Percentiles rank a stretch among this genome's conserved stretches.
Conservation (phyloP, 2,113 vertebrate genomes). For the Motacilla alba region DNA sequence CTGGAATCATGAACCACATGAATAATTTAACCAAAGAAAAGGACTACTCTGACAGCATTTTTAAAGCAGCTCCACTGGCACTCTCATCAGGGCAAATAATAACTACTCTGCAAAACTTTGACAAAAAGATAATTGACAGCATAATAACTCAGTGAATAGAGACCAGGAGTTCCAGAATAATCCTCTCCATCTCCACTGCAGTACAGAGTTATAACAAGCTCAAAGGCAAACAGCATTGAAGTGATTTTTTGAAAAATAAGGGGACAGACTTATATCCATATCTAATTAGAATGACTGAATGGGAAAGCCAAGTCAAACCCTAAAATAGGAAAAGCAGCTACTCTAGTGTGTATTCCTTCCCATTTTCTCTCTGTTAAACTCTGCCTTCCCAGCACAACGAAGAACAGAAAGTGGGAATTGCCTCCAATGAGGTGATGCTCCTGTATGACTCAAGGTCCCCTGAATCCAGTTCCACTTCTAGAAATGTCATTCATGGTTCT, state of each 20-base stretch:
- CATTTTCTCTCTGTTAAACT: not conserved
- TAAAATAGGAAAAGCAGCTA: not conserved
- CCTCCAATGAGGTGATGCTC: not conserved
- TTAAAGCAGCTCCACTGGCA: not conserved
- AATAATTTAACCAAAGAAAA: slow-evolving; percentile 1
- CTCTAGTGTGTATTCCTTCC: not conserved
- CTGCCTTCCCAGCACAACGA: not conserved
- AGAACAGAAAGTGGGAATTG: not conserved
- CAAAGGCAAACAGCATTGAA: not conserved
- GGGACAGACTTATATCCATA: fast-evolving
- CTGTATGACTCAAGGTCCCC: not conserved
- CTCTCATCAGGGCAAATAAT: not conserved
- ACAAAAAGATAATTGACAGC: not conserved
- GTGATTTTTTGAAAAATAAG: not conserved
- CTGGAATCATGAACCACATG: not conserved
- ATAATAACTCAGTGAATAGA: not conserved
- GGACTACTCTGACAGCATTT: not conserved
- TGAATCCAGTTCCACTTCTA: not conserved
- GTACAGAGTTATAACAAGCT: not conserved
- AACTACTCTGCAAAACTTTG: not conserved
- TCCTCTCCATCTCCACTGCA: not conserved
- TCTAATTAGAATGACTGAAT: not conserved
- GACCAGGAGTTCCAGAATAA: not conserved
- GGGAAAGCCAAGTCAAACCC: not conserved
- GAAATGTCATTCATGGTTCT: slow-evolving; percentile 8